Base-by-base conservation (phyloP, 2,888 invertebrate genomes). In the Fissipunctia ypsillon region DNA sequence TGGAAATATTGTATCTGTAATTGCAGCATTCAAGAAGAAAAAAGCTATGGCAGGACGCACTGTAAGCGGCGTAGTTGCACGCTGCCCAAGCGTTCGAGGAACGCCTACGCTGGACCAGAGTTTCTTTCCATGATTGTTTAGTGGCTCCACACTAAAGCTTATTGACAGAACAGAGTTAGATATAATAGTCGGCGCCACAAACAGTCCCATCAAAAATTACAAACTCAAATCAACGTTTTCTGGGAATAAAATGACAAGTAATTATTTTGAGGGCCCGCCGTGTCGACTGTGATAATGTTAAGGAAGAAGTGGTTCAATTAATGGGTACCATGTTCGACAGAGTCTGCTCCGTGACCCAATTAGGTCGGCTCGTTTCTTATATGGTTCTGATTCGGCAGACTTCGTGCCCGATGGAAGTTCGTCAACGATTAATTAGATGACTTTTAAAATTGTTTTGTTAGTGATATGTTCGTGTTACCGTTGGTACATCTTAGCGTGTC, bases 331-430 rank as follows among this genome's bases (percentile, higher is more conserved):
- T 93, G 94, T 93, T 93, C 93, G 91, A 94, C 94, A 93, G 89
- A 89, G 91, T 88, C 89, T 89, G 85, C 92, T 90, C 94, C 95
- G 94, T 95, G 94, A 94, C 94, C 94, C 93, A 95, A 95, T 95
- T 95, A 93, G 89, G 89, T 88, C 77, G 86, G 88, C 88, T 89
- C 91, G 88, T 92, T 92, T 92, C 92, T 92, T 91, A 91, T 90
- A 91, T 91, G 92, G 91, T 91, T 88, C 90, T 84, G 88, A 88
- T 84, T 90, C 86, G 79, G 81, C 83, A 85, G 83, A 89, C 85
- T 89, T 87, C 78, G 84, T 80, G 83, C 76, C 38, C 81, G 69
- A 72, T 85, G 75, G 82, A 82, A 81, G 78, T 81, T 84, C 82
- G 72, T 87, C 83, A 83, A 79, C 80, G 67, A 83, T 83, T 87